A percentile compares a stretch with the other conserved stretches of the same genome.
Conservation (phyloP, 2,888 invertebrate species). For the Pediacus dermestoides region DNA sequence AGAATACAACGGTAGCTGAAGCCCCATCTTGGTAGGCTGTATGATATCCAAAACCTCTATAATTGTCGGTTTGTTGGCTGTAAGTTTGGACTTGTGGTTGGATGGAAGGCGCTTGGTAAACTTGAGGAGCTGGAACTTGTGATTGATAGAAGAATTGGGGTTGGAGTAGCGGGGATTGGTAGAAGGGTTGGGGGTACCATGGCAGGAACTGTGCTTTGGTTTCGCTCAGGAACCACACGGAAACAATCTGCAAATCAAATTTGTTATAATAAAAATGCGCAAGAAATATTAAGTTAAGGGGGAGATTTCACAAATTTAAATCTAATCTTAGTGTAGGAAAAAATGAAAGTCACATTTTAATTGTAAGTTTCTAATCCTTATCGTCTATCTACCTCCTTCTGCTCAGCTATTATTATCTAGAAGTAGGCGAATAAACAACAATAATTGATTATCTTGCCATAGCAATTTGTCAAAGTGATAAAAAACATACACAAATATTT, state of each 20-base stretch:
- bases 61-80: constrained; percentile 11
- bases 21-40: constrained; percentile 19
- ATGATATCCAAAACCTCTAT: constrained; percentile 20
- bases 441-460: too few species aligned
- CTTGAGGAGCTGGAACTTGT: too few species aligned
- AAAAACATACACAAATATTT: too few species aligned
- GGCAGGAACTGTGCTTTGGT: background rate
- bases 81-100: background rate
- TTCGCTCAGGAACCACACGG: background rate
- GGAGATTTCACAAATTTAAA: background rate
- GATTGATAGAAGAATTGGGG: constrained; percentile 1
- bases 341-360: too few species aligned
- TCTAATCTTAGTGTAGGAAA: too few species aligned
- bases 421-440: too few species aligned
- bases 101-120: background rate
- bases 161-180: background rate
- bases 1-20: constrained; percentile 19
- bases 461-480: too few species aligned
- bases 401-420: too few species aligned
- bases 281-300: background rate
- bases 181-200: constrained; percentile 1
- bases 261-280: too few species aligned
- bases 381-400: too few species aligned
- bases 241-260: background rate
- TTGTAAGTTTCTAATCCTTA: too few species aligned